A percentile compares a stretch with the other conserved stretches of the same genome.
Evolutionary conservation across 2,797 vertebrate genomes (phyloP).

Genomic region (Schizopygopsis pylzovi): DNA sequence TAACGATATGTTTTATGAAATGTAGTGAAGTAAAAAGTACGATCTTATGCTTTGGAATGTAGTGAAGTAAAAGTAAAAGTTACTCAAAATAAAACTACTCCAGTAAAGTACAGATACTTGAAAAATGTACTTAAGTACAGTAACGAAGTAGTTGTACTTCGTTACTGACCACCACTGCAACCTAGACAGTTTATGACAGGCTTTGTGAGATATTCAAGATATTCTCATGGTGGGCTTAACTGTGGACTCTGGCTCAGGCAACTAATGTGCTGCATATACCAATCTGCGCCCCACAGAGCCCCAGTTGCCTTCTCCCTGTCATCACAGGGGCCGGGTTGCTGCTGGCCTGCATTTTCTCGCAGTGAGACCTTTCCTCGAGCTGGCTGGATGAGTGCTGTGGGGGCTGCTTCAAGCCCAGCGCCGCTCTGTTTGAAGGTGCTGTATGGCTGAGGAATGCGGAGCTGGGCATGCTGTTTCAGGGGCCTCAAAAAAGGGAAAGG

Average conservation of each 20-base stretch:
- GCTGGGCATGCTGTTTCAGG: constrained; percentile 72
- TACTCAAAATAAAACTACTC: too few relatives aligned
- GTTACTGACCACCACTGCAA: too few relatives aligned
- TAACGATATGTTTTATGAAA: too few relatives aligned
- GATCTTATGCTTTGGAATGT: too few relatives aligned
- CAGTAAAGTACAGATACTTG: too few relatives aligned
- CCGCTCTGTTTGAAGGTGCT: constrained; percentile 72
- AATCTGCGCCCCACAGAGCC: constrained; percentile 64
- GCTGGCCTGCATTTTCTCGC: constrained; percentile 63
- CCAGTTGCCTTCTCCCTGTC: constrained; percentile 75
- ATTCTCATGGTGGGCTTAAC: constrained; percentile 69
- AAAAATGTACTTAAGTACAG: too few relatives aligned
- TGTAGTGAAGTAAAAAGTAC: too few relatives aligned
- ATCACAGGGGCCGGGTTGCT: constrained; percentile 67
- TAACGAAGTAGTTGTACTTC: too few relatives aligned
- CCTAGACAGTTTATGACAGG: background rate
- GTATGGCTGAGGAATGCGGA: constrained; percentile 76
- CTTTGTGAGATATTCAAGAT: constrained; percentile 27
- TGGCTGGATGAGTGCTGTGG: constrained; percentile 63
- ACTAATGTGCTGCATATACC: constrained; percentile 71
- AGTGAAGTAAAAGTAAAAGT: too few relatives aligned
- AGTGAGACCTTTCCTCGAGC: constrained; percentile 63
- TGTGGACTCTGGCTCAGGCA: constrained; percentile 65
- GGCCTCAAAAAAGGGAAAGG: constrained; percentile 74
- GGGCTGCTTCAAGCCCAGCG: constrained; percentile 53